These are phyloP conservation scores for Harpagifer antarcticus DNA, from an alignment of 2,797 vertebrate genomes.

Conservation along the genomic window DNA sequence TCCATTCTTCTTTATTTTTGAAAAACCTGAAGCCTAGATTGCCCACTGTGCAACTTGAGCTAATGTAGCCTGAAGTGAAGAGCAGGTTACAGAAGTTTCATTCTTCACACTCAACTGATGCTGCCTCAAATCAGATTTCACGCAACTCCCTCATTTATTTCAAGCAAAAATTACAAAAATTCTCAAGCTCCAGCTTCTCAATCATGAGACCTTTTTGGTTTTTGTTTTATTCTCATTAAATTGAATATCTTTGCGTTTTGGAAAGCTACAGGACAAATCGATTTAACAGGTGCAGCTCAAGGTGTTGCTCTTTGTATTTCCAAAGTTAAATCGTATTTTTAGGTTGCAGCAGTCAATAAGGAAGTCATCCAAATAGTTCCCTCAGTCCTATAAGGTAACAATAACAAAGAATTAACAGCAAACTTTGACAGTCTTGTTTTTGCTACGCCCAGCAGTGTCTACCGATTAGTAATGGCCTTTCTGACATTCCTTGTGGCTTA, in stretches of 20 bases:
- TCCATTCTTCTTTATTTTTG: neutral
- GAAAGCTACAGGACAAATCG: neutral
- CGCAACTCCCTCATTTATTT: neutral
- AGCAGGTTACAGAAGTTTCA: too few relatives aligned
- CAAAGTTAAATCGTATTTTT: neutral
- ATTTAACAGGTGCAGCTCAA: neutral
- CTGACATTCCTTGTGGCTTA: conserved; percentile 66
- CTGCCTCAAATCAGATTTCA: neutral
- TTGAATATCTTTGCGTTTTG: neutral
- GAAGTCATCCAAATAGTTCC: neutral
- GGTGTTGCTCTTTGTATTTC: neutral
- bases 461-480: conserved; percentile 40
- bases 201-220: too few relatives aligned
- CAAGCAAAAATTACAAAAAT: neutral
- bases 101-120: neutral
- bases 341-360: neutral
- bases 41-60: neutral
- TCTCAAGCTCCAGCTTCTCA: neutral
- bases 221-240: neutral
- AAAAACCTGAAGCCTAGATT: neutral
- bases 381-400: conserved; percentile 1
- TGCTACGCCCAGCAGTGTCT: conserved; percentile 5
- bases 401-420: neutral
- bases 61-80: neutral
- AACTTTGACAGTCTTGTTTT: conserved; percentile 20